phyloP scores from a whole-genome alignment of 2,888 invertebrate species.

The Piscicola geometra region DNA sequence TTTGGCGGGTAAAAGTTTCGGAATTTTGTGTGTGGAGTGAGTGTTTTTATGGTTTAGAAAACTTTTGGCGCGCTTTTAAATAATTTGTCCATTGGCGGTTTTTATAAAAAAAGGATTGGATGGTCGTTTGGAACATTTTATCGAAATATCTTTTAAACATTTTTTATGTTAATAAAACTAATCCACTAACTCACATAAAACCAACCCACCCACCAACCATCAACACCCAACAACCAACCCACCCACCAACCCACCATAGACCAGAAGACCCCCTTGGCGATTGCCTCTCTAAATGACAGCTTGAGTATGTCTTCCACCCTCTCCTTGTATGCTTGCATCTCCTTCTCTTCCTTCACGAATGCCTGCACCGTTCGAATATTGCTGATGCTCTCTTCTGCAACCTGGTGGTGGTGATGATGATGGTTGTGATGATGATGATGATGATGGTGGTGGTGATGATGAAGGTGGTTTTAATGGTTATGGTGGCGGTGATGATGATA shows the following conservation, averaged over 20 bases:
- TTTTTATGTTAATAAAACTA: too few relatives aligned
- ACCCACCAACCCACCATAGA: constrained; percentile 67
- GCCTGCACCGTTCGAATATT: constrained; percentile 88
- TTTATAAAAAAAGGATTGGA: too few relatives aligned
- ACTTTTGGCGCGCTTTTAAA: too few relatives aligned
- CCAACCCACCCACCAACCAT: too few relatives aligned
- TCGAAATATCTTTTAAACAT: too few relatives aligned
- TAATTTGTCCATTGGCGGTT: too few relatives aligned
- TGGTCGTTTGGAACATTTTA: too few relatives aligned
- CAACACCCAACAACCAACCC: too few relatives aligned
- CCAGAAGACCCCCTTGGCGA: constrained; percentile 82
- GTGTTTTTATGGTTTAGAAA: too few relatives aligned
- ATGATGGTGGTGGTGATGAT: background rate
- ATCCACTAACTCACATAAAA: too few relatives aligned
- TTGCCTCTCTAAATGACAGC: constrained; percentile 78
- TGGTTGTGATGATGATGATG: background rate
- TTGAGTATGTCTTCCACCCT: constrained; percentile 69
- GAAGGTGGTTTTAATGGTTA: background rate
- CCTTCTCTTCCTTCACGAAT: constrained; percentile 78
- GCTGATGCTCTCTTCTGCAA: constrained; percentile 78
- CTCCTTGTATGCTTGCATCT: constrained; percentile 66
- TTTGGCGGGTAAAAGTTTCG: too few relatives aligned
- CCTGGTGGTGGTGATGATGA: constrained; percentile 46
- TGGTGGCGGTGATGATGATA: background rate
- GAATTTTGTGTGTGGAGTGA: too few relatives aligned